phyloP scores from a whole-genome alignment of 2,888 invertebrate species.

The Volucella zonaria region DNA sequence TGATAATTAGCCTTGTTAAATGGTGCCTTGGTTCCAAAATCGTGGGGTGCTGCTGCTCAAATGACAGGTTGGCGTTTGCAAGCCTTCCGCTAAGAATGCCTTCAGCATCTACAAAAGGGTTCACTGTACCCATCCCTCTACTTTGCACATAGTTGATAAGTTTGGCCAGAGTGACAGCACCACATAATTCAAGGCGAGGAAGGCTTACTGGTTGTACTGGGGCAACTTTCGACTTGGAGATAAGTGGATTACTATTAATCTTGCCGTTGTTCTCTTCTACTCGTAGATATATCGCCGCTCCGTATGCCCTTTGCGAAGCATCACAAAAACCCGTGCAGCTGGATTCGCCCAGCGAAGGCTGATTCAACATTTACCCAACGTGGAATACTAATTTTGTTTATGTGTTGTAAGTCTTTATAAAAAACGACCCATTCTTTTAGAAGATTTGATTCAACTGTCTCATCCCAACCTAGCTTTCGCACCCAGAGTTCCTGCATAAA shows the following conservation, averaged over 20 bases:
- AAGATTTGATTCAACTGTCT: neutral
- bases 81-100: no score
- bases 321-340: conserved; percentile 49
- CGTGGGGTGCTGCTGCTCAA: no score
- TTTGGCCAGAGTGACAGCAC: conserved; percentile 32
- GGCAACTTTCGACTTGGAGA: conserved; percentile 28
- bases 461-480: neutral
- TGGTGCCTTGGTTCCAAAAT: no score
- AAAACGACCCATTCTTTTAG: neutral
- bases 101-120: no score
- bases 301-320: conserved; percentile 44
- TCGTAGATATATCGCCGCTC: conserved; percentile 18
- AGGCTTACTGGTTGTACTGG: conserved; percentile 22
- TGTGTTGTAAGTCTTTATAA: neutral
- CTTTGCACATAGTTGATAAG: neutral
- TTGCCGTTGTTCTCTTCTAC: neutral
- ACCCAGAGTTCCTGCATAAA: neutral
- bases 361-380: no score
- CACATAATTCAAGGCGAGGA: conserved; percentile 30
- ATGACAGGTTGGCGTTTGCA: no score
- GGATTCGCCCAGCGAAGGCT: neutral
- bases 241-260: conserved; percentile 6
- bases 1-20: no score
- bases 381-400: no score
- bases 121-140: no score